Evolutionary conservation across 2,888 invertebrate genomes (phyloP), one percentile per base, ranked within the genome.

Genomic region (Frankliniella fusca): DNA sequence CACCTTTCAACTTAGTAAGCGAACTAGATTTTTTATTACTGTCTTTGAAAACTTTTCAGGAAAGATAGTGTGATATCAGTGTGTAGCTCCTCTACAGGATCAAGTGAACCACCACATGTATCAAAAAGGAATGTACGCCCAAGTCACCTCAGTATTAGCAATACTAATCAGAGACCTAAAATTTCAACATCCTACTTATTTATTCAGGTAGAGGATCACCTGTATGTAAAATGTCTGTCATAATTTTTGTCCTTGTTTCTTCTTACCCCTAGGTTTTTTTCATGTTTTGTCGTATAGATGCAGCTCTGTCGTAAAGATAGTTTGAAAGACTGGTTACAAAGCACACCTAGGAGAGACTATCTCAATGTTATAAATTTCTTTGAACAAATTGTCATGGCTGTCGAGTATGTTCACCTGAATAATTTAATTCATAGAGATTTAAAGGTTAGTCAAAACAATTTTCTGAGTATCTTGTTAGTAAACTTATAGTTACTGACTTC

Each of bases 401-500:
- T 99, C 3, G 95, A 97, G 85, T 99, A 99, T 89, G 96, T 99
- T 0, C 99, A 99, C 89, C 88, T 93, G 0, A 94, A 94, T 84
- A 96, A 96, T 0, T 91, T 98, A 0, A 99, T 99, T 87, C 99
- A 99, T 88, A 91, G 99, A 81, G 99, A 99, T 89, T 90, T 99
- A 70, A 99, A 99, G 90, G 95, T 95, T 86, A 89, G 83, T 89
- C 89, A 84, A 89, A 89, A 50, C 50, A 48, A 76, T 83, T 82
- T 61, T 48, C 76, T 27, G 38, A 80, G 49, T n/a, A 49, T 81
- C n/a, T n/a, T n/a, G n/a, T n/a, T n/a, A n/a, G n/a, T n/a, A n/a
- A n/a, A n/a, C n/a, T n/a, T n/a, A n/a, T n/a, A n/a, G n/a, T n/a
- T n/a, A n/a, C n/a, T n/a, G n/a, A n/a, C n/a, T n/a, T n/a, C n/a